Evolutionary conservation across 2,888 invertebrate genomes (phyloP).

Genomic region (Melipona beecheii): DNA sequence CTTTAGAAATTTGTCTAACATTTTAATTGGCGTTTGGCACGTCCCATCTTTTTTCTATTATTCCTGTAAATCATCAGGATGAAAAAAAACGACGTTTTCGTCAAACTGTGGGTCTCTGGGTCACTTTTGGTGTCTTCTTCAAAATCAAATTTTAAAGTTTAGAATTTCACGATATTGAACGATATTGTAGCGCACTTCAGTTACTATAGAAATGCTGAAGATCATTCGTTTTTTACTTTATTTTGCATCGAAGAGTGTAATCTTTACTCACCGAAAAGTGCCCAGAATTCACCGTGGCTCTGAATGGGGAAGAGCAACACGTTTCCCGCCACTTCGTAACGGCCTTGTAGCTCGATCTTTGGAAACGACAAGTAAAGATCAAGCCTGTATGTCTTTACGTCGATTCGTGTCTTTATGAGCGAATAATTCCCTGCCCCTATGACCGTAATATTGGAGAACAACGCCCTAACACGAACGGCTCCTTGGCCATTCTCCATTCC

Average conservation of each 20-base stretch:
- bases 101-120: too few species aligned
- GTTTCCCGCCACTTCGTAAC: conserved; percentile 91
- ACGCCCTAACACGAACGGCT: conserved; percentile 89
- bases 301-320: conserved; percentile 91
- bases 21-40: too few species aligned
- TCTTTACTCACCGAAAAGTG: conserved; percentile 89
- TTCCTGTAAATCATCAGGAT: too few species aligned
- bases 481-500: conserved; percentile 92
- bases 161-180: too few species aligned
- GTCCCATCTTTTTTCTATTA: too few species aligned
- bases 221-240: too few species aligned
- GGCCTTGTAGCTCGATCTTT: conserved; percentile 90
- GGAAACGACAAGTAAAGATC: conserved; percentile 85
- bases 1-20: too few species aligned
- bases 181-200: too few species aligned
- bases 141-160: too few species aligned
- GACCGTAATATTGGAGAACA: conserved; percentile 91
- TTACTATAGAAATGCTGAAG: too few species aligned
- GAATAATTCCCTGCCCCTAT: conserved; percentile 91
- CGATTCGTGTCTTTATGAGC: conserved; percentile 86
- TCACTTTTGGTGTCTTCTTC: too few species aligned
- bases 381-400: conserved; percentile 76
- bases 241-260: not conserved
- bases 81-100: too few species aligned
- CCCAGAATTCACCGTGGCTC: conserved; percentile 93